phyloP scores from a whole-genome alignment of 2,888 invertebrate species.

The Archaeoteleia sp. region DNA sequence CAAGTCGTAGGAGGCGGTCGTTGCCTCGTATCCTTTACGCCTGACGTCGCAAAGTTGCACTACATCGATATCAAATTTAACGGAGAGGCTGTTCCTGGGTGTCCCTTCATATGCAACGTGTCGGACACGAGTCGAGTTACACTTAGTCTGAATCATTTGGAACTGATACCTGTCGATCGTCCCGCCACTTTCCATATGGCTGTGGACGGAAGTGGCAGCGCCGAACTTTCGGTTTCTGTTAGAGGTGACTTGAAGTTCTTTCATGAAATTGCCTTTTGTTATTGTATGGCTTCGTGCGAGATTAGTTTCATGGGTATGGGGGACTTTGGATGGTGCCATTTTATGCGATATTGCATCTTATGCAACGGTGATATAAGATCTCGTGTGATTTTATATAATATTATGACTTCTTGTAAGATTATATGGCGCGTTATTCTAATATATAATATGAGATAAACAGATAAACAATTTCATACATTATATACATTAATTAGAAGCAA shows the following conservation, averaged over 20 bases:
- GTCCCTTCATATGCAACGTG: constrained; percentile 91
- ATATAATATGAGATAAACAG: too few species aligned
- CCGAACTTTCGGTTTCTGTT: constrained; percentile 92
- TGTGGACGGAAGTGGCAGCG: constrained; percentile 82
- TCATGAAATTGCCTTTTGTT: too few species aligned
- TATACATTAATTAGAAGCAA: too few species aligned
- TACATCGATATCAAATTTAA: constrained; percentile 97
- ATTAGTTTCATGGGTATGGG: too few species aligned
- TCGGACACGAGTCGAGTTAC: constrained; percentile 87
- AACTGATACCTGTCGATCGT: constrained; percentile 90
- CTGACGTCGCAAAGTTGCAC: constrained; percentile 92
- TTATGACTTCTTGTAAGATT: too few species aligned
- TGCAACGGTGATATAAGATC: too few species aligned
- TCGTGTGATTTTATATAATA: too few species aligned
- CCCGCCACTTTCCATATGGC: constrained; percentile 87
- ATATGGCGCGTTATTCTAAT: too few species aligned
- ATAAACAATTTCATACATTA: too few species aligned
- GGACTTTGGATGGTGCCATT: too few species aligned
- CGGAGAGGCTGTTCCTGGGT: constrained; percentile 93
- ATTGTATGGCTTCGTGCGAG: too few species aligned
- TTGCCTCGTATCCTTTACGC: constrained; percentile 95
- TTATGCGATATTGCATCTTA: too few species aligned
- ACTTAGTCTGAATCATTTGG: constrained; percentile 84
- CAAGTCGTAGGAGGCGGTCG: constrained; percentile 96
- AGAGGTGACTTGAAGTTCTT: constrained; percentile 79